These are phyloP conservation scores for Dipodomys stephensi DNA, from an alignment of 2,113 vertebrate species.

Conservation along the genomic window DNA sequence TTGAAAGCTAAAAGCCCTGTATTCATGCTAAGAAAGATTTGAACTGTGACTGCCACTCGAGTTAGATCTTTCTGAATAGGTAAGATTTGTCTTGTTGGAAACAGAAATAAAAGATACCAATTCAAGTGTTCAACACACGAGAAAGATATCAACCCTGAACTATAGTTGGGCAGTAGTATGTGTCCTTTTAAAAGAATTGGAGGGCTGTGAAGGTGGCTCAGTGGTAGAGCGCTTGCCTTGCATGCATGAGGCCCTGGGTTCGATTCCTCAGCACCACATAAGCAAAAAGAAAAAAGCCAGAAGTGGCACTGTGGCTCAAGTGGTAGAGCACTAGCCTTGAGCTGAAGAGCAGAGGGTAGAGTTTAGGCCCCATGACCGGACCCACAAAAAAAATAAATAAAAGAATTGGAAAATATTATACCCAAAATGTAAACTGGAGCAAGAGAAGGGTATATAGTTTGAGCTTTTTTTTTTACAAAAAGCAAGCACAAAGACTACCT, in stretches of 20 bases:
- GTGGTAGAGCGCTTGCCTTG: too few species aligned
- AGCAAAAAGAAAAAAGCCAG: too few species aligned
- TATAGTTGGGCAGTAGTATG: not conserved
- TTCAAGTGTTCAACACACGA: not conserved
- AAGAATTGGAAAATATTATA: slow-evolving; percentile 1
- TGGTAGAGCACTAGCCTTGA: too few species aligned
- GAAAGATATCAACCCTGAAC: not conserved
- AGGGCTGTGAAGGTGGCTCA: too few species aligned
- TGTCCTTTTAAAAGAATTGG: not conserved
- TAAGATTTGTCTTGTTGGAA: slow-evolving; percentile 50
- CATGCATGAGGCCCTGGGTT: too few species aligned
- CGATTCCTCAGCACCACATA: too few species aligned
- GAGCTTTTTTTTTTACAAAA: not conserved
- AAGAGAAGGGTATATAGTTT: not conserved
- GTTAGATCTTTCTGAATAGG: slow-evolving; percentile 4
- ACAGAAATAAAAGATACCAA: not conserved
- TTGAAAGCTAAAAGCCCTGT: slow-evolving; percentile 40
- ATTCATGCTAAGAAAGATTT: slow-evolving; percentile 18
- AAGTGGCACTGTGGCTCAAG: too few species aligned
- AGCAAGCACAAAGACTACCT: not conserved
- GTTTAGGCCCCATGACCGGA: too few species aligned
- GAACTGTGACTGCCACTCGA: not conserved
- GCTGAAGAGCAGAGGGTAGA: too few species aligned
- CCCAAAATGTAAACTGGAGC: not conserved
- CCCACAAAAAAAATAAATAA: too few species aligned